Conservation (phyloP, 2,113 vertebrate genomes). For the Onychostoma macrolepis region DNA sequence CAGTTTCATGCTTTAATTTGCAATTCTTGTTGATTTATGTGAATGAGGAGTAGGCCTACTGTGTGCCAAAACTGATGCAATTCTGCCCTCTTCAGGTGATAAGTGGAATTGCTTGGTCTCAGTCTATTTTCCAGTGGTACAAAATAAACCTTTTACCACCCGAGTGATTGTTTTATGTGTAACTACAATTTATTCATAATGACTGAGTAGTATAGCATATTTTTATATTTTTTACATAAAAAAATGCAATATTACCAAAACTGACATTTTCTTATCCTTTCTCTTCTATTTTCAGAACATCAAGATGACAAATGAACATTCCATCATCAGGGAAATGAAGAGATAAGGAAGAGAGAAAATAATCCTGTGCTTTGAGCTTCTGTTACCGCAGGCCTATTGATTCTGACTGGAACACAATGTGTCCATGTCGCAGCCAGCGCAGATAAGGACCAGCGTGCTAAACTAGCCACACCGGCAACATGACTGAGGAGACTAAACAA, state of each 20-base stretch:
- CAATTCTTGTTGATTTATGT: slow-evolving; percentile 2
- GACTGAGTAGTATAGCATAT: neutral
- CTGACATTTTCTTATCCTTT: slow-evolving; percentile 46
- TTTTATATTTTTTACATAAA: neutral
- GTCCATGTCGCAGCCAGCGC: slow-evolving; percentile 71
- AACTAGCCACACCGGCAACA: slow-evolving; percentile 77
- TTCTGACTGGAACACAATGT: slow-evolving; percentile 72
- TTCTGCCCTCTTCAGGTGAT: slow-evolving; percentile 73
- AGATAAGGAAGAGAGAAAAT: slow-evolving; percentile 69
- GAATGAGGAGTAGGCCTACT: neutral
- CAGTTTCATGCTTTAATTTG: neutral
- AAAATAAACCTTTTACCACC: too few species aligned
- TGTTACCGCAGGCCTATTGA: slow-evolving; percentile 68
- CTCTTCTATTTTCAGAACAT: slow-evolving; percentile 63
- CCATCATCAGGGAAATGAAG: slow-evolving; percentile 67
- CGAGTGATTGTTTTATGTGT: neutral
- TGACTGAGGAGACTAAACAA: slow-evolving; percentile 90
- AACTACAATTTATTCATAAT: neutral
- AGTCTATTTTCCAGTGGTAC: neutral
- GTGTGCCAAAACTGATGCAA: slow-evolving; percentile 59
- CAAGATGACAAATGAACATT: slow-evolving; percentile 63
- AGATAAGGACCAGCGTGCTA: slow-evolving; percentile 74
- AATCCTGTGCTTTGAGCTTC: slow-evolving; percentile 68
- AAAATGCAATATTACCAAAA: neutral
- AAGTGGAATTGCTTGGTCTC: slow-evolving; percentile 28